phyloP scores from a whole-genome alignment of 2,888 invertebrate genomes.

The Melanophora roralis region DNA sequence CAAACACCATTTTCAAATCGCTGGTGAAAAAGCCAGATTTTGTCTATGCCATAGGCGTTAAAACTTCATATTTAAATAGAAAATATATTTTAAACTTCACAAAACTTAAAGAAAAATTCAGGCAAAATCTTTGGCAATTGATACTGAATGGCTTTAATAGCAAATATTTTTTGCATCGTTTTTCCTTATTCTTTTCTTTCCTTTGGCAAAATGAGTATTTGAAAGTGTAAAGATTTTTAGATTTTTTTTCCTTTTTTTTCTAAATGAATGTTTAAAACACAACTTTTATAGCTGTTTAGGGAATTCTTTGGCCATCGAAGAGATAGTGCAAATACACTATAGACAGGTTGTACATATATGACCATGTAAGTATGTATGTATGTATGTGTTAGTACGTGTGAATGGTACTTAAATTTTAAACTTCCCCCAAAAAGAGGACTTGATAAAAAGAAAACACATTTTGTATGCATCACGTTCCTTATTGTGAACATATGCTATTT shows the following conservation, averaged over 20 bases:
- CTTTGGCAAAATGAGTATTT: not conserved
- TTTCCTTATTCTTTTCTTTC: not conserved
- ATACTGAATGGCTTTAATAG: not conserved
- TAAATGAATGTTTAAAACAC: slow-evolving; percentile 71
- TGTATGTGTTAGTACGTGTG: slow-evolving; percentile 20
- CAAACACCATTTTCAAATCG: not conserved
- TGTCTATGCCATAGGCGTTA: slow-evolving; percentile 64
- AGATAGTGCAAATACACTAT: slow-evolving; percentile 31
- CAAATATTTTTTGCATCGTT: not conserved
- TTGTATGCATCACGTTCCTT: slow-evolving; percentile 50
- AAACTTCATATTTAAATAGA: slow-evolving; percentile 74
- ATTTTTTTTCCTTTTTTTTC: not conserved
- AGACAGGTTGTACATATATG: no score
- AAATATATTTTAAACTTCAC: no score
- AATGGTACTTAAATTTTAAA: not conserved
- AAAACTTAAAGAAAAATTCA: no score
- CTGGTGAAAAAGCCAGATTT: slow-evolving; percentile 51
- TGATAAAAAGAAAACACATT: slow-evolving; percentile 65
- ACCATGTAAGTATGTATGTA: not conserved
- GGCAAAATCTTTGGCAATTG: no score
- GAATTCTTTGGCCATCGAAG: slow-evolving; percentile 67
- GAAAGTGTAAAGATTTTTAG: not conserved
- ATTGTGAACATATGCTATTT: slow-evolving; percentile 44
- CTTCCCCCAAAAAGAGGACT: slow-evolving; percentile 12
- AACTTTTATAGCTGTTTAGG: slow-evolving; percentile 76